A percentile compares a stretch with the other conserved stretches of the same genome.
Evolutionary conservation across 1,140 invertebrate species (phyloP).

Genomic region (Drosophila ficusphila): DNA sequence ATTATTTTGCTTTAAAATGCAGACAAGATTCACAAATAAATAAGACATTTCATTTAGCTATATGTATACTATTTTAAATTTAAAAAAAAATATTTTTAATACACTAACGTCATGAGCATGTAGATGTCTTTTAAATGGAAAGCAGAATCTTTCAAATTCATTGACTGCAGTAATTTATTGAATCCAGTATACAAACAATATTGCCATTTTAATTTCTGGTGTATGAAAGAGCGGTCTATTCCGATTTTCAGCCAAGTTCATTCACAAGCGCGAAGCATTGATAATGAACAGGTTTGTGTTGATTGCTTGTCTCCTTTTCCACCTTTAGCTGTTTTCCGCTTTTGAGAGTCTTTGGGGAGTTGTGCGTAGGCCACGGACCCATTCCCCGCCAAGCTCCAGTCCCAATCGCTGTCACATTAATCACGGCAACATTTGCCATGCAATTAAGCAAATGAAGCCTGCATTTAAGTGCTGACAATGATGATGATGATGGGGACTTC

Average conservation of each 20-base stretch:
- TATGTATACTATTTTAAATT: too few relatives aligned
- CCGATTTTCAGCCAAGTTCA: slow-evolving; percentile 19
- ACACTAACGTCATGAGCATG: too few relatives aligned
- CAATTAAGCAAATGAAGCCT: slow-evolving; percentile 81
- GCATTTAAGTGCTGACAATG: slow-evolving; percentile 78
- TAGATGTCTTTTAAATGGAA: too few relatives aligned
- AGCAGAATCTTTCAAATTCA: too few relatives aligned
- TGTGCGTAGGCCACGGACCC: slow-evolving; percentile 32
- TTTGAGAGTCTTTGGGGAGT: slow-evolving; percentile 15
- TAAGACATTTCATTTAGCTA: too few relatives aligned
- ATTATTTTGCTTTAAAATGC: too few relatives aligned
- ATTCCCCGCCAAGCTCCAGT: slow-evolving; percentile 32
- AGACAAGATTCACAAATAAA: too few relatives aligned
- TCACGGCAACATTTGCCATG: slow-evolving; percentile 75
- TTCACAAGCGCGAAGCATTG: slow-evolving; percentile 36
- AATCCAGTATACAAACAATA: too few relatives aligned
- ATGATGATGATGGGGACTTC: slow-evolving; percentile 45
- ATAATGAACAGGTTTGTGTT: slow-evolving; percentile 49
- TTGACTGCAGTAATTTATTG: too few relatives aligned
- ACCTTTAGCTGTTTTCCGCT: slow-evolving; percentile 1
- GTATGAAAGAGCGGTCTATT: slow-evolving; percentile 14
- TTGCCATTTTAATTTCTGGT: neutral
- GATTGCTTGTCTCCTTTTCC: slow-evolving; percentile 32
- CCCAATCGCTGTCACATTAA: slow-evolving; percentile 73
- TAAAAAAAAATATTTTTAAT: too few relatives aligned